Evolutionary conservation across 2,797 vertebrate species (phyloP), one percentile per base, ranked within the genome.

Genomic region (Pogonophryne albipinna): DNA sequence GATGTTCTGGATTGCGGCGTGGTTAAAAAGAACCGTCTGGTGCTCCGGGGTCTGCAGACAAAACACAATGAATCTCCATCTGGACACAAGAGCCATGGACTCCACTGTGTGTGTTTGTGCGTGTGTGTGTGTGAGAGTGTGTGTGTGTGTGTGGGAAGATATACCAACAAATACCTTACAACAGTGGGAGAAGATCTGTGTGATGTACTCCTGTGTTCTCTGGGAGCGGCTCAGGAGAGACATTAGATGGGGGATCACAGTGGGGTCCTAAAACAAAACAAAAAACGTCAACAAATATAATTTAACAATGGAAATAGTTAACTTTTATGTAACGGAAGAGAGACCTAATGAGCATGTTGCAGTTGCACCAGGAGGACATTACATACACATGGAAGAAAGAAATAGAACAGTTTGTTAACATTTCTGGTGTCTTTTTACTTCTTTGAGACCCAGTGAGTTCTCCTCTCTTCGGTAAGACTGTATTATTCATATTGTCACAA

Each of bases 141-240:
- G 23, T 23, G 60, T 58, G 27, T 11, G 27, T 55, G 52, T 34
- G 53, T 34, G 53, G 31, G 27, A 46, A 44, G 63, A 27, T 47
- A 71, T 60, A 72, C 75, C 59, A 82, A 97, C 78, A 87, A 84
- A 91, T 92, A 93, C 98, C 97, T 99, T 99, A 96, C 98, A 99
- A 95, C 98, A 99, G 92, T 99, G 97, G 73, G 97, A 98, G 95
- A 99, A 99, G 94, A 99, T 98, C 96, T 99, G 98, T 77, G 98
- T 99, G 93, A 98, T 98, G 94, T 99, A 99, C 89, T 99, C 98
- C 89, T 99, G 97, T 23, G 97, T 98, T 80, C 96, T 96, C 85
- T 95, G 96, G 66, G 97, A 99, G 92, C 94, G 96, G 93, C 97
- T 96, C 79, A 99, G 95, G 84, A 99, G 94, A 6, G 95, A 96